Base-by-base conservation (phyloP, 2,888 invertebrate genomes). In the Alentia gelatinosa region DNA sequence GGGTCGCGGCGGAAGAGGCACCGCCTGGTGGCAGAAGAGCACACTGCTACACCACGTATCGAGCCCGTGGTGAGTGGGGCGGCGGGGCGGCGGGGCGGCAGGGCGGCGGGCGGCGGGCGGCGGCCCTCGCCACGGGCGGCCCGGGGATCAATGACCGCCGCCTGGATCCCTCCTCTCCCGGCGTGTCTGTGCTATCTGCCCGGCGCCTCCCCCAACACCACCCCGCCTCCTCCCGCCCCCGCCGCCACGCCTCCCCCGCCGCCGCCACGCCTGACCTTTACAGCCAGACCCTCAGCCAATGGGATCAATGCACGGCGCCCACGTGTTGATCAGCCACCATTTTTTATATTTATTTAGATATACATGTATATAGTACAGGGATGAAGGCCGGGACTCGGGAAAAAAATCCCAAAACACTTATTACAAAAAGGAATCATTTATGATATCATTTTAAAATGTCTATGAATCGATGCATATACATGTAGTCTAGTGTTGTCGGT, bases 1-100 rank as follows among this genome's bases (percentile, higher is more conserved):
- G 63, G 63, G n/a, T 5, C 19, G 63, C 15, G n/a, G 63, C 19
- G 63, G 12, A n/a, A 19, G 63, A 9, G 63, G 63, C 23, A 63
- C 15, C 5, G 63, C 23, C 23, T n/a, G 63, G n/a, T 12, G 63
- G 63, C 12, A 89, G 40, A 4, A 68, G 91, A 35, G 86, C 74
- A 98, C 33, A 30, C 30, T 68, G 30, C 33, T 30, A 68, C 26
- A 68, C 26, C 68, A 68, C n/a, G 30, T 68, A 68, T 68, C 30
- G 68, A 68, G 68, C 68, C 68, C 33, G n/a, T n/a, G n/a, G n/a
- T n/a, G n/a, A n/a, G n/a, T n/a, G n/a, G n/a, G n/a, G n/a, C n/a
- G n/a, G n/a, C n/a, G n/a, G n/a, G n/a, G n/a, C n/a, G n/a, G n/a
- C n/a, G n/a, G n/a, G n/a, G n/a, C n/a, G n/a, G n/a, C n/a, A n/a